Percentiles rank a stretch among this genome's conserved stretches.
These are phyloP conservation scores for Drosophila parthenogenetica DNA, from an alignment of 2,888 invertebrate species.

Conservation along the genomic window DNA sequence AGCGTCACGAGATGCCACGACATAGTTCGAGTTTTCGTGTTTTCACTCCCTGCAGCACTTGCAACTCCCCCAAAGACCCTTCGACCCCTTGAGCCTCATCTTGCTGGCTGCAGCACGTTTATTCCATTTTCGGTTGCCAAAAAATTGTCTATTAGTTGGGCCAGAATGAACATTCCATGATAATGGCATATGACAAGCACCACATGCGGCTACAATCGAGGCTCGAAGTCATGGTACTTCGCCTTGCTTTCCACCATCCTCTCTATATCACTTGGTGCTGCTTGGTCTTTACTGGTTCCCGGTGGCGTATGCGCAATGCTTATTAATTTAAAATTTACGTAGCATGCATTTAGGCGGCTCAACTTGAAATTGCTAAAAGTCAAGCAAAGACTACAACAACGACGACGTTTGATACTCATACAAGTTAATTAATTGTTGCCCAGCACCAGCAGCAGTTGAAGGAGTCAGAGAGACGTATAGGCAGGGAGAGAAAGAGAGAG, in stretches of 20 bases:
- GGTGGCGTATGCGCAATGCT: constrained; percentile 63
- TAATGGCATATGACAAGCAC: constrained; percentile 80
- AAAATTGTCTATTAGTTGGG: constrained; percentile 82
- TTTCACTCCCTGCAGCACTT: constrained; percentile 6
- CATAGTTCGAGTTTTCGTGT: constrained; percentile 43
- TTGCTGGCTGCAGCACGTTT: constrained; percentile 50
- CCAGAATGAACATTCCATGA: constrained; percentile 73
- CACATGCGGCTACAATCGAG: constrained; percentile 74
- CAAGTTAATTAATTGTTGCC: constrained; percentile 82
- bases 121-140: constrained; percentile 73
- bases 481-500: neutral
- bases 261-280: neutral
- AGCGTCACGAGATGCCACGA: constrained; percentile 69
- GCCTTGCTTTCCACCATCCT: neutral
- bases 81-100: neutral
- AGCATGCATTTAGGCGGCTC: constrained; percentile 64
- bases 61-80: constrained; percentile 10
- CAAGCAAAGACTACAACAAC: constrained; percentile 58
- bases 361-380: constrained; percentile 52
- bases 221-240: constrained; percentile 13
- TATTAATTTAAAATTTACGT: constrained; percentile 81
- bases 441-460: constrained; percentile 32
- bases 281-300: constrained; percentile 9
- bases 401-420: constrained; percentile 73
- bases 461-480: neutral